These are phyloP conservation scores for Drosophila paramelanica DNA, from an alignment of 2,888 invertebrate species.

Conservation along the genomic window DNA sequence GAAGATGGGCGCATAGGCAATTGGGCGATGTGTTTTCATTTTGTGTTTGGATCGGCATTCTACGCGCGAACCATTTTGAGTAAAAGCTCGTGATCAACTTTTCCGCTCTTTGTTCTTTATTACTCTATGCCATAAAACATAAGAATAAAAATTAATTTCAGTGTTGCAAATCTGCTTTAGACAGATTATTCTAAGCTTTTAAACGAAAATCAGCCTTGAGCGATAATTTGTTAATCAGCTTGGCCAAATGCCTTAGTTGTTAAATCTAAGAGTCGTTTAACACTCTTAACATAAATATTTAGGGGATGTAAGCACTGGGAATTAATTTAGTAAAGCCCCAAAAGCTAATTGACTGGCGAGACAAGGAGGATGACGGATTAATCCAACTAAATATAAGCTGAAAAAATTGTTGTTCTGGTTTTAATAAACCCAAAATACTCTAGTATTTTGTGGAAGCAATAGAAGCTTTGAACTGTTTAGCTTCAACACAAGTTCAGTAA, in stretches of 20 bases:
- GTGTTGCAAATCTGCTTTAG: background rate
- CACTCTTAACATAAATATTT: background rate
- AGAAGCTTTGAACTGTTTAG: background rate
- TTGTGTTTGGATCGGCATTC: too few species aligned
- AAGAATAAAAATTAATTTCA: background rate
- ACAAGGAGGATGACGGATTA: background rate
- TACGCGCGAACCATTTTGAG: too few species aligned
- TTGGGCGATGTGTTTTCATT: too few species aligned
- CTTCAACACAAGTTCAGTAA: conserved; percentile 9
- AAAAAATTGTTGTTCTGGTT: background rate
- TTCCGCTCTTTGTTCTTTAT: too few species aligned
- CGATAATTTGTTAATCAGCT: background rate
- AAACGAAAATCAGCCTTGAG: background rate
- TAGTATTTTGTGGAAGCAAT: background rate
- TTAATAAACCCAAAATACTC: background rate
- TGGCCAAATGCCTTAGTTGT: background rate
- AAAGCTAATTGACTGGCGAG: background rate
- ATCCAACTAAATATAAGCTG: background rate
- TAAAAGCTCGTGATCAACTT: too few species aligned
- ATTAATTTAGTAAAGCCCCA: background rate
- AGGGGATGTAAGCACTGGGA: background rate
- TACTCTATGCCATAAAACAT: background rate
- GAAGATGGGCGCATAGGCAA: too few species aligned
- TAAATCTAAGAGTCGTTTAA: background rate
- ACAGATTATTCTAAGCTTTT: background rate